A percentile compares a stretch with the other conserved stretches of the same genome.
Conservation (phyloP, 2,113 vertebrate genomes). For the Grallaria varia region DNA sequence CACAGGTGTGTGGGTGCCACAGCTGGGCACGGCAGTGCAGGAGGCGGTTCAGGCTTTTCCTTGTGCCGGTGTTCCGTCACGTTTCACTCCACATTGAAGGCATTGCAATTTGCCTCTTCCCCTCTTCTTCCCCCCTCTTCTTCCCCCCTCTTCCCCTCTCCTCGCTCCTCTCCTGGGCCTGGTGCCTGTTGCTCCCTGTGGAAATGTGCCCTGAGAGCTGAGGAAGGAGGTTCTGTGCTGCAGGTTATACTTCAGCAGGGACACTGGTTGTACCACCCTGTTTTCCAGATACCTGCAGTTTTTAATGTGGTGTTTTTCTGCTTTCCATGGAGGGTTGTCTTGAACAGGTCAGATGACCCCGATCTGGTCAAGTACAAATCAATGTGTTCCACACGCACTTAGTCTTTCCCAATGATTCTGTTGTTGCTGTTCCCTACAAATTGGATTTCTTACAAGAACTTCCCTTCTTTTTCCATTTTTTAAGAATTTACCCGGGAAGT, state of each 20-base stretch:
- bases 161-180: not conserved
- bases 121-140: too few relatives aligned
- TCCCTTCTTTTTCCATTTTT: not conserved
- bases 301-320: not conserved
- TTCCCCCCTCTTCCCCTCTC: too few relatives aligned
- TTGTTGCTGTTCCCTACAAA: not conserved
- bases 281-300: not conserved
- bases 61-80: rapidly evolving
- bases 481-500: constrained; percentile 97
- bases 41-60: not conserved
- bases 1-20: constrained; percentile 77
- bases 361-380: not conserved
- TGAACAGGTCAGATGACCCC: not conserved
- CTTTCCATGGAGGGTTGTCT: not conserved
- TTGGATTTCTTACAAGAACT: not conserved
- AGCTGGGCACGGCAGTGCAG: rapidly evolving
- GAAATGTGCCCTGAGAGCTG: not conserved
- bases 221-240: not conserved
- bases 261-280: not conserved
- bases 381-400: rapidly evolving
- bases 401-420: not conserved
- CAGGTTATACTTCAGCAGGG: not conserved
- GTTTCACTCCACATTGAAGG: not conserved
- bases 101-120: not conserved
- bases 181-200: not conserved